phyloP scores from a whole-genome alignment of 2,888 invertebrate genomes.

The Patella ulyssiponensis region DNA sequence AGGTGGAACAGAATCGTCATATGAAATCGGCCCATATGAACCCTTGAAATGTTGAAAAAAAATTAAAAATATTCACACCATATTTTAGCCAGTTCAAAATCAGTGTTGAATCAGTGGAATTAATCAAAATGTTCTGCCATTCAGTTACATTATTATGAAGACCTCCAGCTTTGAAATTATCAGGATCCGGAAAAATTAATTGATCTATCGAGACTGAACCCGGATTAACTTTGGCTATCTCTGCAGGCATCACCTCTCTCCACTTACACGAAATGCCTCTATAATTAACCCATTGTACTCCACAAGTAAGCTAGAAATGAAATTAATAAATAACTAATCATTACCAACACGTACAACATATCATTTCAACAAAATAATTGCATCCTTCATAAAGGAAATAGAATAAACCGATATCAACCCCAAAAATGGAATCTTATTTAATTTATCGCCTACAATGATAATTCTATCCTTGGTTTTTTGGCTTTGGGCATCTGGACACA shows the following conservation, averaged over 20 bases:
- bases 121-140: background rate
- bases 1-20: background rate
- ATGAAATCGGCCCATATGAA: background rate
- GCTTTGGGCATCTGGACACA: background rate
- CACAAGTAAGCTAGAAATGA: background rate
- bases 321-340: too few species aligned
- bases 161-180: background rate
- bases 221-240: background rate
- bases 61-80: background rate
- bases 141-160: background rate
- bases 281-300: background rate
- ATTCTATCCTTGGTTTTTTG: too few species aligned
- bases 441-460: too few species aligned
- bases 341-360: too few species aligned
- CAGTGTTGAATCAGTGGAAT: background rate
- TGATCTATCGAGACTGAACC: background rate
- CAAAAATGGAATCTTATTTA: too few species aligned
- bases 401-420: too few species aligned
- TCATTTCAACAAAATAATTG: too few species aligned
- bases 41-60: background rate
- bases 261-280: background rate
- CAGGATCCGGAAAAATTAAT: background rate
- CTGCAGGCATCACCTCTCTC: background rate
- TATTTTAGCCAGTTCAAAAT: background rate
- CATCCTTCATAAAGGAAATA: too few species aligned